phyloP scores from a whole-genome alignment of 2,888 invertebrate genomes.

The Aleiodes testaceus region DNA sequence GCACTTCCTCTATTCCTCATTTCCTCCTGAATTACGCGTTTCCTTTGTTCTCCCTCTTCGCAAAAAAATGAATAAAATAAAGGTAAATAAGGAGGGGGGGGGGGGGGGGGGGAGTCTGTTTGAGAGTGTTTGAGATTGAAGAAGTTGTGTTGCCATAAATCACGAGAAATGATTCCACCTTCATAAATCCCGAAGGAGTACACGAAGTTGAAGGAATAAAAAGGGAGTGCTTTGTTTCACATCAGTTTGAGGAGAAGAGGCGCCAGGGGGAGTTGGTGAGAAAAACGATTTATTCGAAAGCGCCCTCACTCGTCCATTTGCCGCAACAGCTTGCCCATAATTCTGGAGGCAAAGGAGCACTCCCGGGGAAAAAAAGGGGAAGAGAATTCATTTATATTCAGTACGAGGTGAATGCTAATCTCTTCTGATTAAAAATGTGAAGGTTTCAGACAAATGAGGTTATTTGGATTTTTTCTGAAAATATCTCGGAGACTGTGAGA shows the following conservation, averaged over 20 bases:
- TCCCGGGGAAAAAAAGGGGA: slow-evolving; percentile 39
- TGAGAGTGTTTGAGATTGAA: slow-evolving; percentile 12
- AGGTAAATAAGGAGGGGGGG: neutral
- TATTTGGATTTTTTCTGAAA: too few species aligned
- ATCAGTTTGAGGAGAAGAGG: neutral
- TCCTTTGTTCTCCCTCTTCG: too few species aligned
- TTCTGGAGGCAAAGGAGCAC: slow-evolving; percentile 11
- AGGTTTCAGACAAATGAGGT: too few species aligned
- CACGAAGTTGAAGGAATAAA: neutral
- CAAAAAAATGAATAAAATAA: neutral
- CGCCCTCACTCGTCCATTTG: slow-evolving; percentile 28
- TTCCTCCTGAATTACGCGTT: too few species aligned
- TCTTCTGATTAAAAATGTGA: too few species aligned
- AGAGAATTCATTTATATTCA: slow-evolving; percentile 47
- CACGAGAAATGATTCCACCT: neutral
- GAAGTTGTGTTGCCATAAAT: slow-evolving; percentile 20
- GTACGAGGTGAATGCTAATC: slow-evolving; percentile 47
- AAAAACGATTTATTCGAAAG: slow-evolving; percentile 18
- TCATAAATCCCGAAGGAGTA: slow-evolving; percentile 6
- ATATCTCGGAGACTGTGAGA: too few species aligned
- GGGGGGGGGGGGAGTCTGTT: too few species aligned
- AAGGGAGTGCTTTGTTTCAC: slow-evolving; percentile 1
- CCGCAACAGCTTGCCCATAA: slow-evolving; percentile 57
- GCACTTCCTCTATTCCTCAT: too few species aligned
- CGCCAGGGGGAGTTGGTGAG: neutral